Evolutionary conservation across 2,888 invertebrate genomes (phyloP).

Genomic region (Aporophyla nigra): DNA sequence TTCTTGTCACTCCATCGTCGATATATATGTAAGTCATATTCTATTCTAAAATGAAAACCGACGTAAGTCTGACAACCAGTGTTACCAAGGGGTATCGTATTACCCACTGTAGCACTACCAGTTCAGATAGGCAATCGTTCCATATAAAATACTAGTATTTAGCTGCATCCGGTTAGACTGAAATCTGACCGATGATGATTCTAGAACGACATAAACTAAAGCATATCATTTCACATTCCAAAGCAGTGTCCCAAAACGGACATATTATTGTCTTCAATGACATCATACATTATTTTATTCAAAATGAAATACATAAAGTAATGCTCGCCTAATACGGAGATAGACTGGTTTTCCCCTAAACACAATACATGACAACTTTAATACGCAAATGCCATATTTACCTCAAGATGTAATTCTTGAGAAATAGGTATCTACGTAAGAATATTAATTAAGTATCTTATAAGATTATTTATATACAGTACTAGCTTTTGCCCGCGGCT

Average conservation of each 20-base stretch:
- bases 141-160: too few species aligned
- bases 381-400: slow-evolving; percentile 48
- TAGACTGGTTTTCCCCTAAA: slow-evolving; percentile 56
- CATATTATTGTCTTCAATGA: slow-evolving; percentile 53
- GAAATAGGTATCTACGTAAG: neutral
- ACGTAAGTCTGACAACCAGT: too few species aligned
- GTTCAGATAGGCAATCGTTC: too few species aligned
- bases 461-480: neutral
- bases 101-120: too few species aligned
- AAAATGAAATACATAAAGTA: slow-evolving; percentile 38
- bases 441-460: neutral
- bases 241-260: slow-evolving; percentile 29
- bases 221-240: slow-evolving; percentile 29
- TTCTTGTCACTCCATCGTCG: too few species aligned
- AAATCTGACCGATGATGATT: neutral
- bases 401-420: slow-evolving; percentile 35
- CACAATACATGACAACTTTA: slow-evolving; percentile 19
- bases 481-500: too few species aligned
- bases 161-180: too few species aligned
- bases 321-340: slow-evolving; percentile 41
- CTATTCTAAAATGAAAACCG: too few species aligned
- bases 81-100: too few species aligned
- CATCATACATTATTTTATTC: slow-evolving; percentile 54
- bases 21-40: too few species aligned
- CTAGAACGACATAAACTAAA: slow-evolving; percentile 24